Evolutionary conservation across 2,888 invertebrate genomes (phyloP).

Genomic region (Idaea biselata): DNA sequence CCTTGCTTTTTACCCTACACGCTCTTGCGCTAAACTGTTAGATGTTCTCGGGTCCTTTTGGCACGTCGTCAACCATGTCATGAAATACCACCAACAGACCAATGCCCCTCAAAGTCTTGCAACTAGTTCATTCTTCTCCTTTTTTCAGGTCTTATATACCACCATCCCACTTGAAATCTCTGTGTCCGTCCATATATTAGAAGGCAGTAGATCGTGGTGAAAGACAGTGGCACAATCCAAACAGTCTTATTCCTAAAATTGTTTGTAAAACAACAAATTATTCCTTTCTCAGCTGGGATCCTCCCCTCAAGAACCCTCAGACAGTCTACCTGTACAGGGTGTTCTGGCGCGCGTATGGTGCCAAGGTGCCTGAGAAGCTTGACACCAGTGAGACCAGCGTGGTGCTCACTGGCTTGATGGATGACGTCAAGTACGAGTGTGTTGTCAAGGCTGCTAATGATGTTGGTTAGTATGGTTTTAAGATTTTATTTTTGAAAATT

Average conservation of each 20-base stretch:
- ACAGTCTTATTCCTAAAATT: background rate
- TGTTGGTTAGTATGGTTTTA: conserved; percentile 72
- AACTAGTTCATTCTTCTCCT: too few relatives aligned
- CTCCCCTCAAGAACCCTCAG: conserved; percentile 89
- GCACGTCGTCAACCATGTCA: too few relatives aligned
- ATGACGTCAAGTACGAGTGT: conserved; percentile 88
- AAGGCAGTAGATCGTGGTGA: too few relatives aligned
- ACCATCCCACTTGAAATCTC: too few relatives aligned
- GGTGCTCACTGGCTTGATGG: conserved; percentile 85
- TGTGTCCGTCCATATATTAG: too few relatives aligned
- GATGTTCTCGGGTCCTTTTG: too few relatives aligned
- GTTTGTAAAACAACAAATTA: background rate
- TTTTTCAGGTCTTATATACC: too few relatives aligned
- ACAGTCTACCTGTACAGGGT: conserved; percentile 91
- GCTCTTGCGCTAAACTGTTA: too few relatives aligned
- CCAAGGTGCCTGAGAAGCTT: conserved; percentile 82
- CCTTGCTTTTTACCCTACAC: too few relatives aligned
- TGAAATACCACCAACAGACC: too few relatives aligned
- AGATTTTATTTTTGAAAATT: background rate
- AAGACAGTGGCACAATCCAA: background rate
- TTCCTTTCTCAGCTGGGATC: conserved; percentile 83
- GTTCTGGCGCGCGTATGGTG: conserved; percentile 87
- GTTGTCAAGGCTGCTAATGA: conserved; percentile 91
- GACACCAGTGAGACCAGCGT: conserved; percentile 88
- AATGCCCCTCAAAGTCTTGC: too few relatives aligned